Conservation (phyloP, 2,113 vertebrate genomes). For the Chelonoidis abingdonii region DNA sequence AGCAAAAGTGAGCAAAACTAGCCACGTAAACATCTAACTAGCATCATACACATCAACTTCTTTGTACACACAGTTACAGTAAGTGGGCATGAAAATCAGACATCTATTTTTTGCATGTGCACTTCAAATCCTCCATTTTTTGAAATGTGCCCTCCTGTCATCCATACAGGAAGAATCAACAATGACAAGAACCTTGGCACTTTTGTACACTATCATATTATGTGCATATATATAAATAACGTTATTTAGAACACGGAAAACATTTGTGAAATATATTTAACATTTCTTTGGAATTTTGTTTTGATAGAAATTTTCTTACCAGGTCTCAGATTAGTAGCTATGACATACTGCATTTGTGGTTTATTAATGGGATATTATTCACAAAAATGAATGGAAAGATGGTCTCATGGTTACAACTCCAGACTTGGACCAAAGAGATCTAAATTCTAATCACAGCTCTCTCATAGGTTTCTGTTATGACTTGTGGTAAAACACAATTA, state of each 20-base stretch:
- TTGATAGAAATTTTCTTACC: neutral
- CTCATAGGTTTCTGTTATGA: neutral
- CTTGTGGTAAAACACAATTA: neutral
- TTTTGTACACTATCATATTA: neutral
- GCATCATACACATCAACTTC: neutral
- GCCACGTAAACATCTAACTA: neutral
- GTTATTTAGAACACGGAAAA: neutral
- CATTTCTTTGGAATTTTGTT: neutral
- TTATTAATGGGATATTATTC: neutral
- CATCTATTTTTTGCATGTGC: too few species aligned
- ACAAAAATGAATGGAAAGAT: neutral
- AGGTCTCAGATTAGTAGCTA: neutral
- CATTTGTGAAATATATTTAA: neutral
- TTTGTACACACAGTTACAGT: too few species aligned
- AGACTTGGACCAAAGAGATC: neutral
- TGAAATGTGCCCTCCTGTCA: too few species aligned
- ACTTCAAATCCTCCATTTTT: too few species aligned
- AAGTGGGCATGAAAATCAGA: too few species aligned
- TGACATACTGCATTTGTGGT: neutral
- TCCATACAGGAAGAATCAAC: too few species aligned
- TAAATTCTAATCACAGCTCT: neutral
- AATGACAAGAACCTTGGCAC: neutral
- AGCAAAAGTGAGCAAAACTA: neutral
- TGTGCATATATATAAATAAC: neutral
- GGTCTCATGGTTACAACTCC: neutral